Evolutionary conservation across 2,797 vertebrate species (phyloP).

Genomic region (Scolopax bukidnonensis): DNA sequence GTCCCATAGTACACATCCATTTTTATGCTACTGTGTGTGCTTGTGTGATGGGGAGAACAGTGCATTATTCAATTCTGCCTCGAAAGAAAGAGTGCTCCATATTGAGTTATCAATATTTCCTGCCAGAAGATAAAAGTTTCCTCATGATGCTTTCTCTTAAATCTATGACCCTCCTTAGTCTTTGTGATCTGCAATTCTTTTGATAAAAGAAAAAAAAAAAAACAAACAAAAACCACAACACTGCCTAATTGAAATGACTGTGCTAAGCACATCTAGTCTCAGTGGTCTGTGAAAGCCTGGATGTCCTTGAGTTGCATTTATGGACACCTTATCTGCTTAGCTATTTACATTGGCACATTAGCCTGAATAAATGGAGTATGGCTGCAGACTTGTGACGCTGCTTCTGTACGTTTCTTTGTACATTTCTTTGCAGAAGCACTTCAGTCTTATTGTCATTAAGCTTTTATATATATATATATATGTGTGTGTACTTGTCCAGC

Average conservation of each 20-base stretch:
- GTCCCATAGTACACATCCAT: not conserved
- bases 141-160: not conserved
- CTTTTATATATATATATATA: not conserved
- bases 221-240: no score
- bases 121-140: not conserved
- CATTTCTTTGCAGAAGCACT: not conserved
- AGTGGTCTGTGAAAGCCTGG: not conserved
- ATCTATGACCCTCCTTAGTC: not conserved
- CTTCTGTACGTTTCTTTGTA: not conserved
- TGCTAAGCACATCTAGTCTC: not conserved
- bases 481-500: not conserved
- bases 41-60: not conserved
- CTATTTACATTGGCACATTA: not conserved
- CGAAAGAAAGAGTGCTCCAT: not conserved
- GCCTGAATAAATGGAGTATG: not conserved
- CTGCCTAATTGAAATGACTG: not conserved
- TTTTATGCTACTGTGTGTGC: not conserved
- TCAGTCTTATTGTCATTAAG: not conserved
- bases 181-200: not conserved
- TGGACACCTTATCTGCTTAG: not conserved
- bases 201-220: not conserved
- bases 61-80: not conserved
- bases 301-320: not conserved
- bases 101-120: not conserved
- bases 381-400: not conserved